Percentiles rank a stretch among this genome's conserved stretches.
Evolutionary conservation across 1,140 invertebrate genomes (phyloP).

Genomic region (Maconellicoccus hirsutus): DNA sequence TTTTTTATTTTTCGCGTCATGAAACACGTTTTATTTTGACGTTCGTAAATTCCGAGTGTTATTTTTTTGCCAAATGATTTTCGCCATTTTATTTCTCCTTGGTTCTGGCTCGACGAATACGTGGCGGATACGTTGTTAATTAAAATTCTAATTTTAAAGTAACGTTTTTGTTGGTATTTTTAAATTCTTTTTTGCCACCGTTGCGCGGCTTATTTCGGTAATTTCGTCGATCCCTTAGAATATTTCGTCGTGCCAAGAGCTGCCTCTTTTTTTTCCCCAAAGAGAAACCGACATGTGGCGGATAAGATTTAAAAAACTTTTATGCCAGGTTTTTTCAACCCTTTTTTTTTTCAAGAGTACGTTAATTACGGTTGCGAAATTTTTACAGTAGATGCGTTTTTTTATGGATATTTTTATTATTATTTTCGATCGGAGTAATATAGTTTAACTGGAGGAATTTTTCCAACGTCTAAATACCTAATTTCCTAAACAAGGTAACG

Average conservation of each 20-base stretch:
- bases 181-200: background rate
- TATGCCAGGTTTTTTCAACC: background rate
- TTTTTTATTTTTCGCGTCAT: background rate
- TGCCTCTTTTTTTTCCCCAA: background rate
- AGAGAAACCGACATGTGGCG: background rate
- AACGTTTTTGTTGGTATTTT: background rate
- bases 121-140: background rate
- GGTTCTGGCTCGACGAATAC: no score
- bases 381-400: background rate
- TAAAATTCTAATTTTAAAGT: background rate
- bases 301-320: slow-evolving; percentile 1
- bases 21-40: background rate
- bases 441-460: no score
- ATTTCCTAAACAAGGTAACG: no score
- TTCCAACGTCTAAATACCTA: no score
- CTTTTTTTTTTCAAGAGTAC: background rate
- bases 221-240: background rate
- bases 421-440: no score
- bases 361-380: background rate
- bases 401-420: no score
- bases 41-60: no score
- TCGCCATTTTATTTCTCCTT: background rate
- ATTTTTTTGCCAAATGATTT: background rate
- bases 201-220: background rate
- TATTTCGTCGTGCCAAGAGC: background rate